Conservation (phyloP, 2,888 invertebrate genomes). For the Gymnocheta viridis region DNA sequence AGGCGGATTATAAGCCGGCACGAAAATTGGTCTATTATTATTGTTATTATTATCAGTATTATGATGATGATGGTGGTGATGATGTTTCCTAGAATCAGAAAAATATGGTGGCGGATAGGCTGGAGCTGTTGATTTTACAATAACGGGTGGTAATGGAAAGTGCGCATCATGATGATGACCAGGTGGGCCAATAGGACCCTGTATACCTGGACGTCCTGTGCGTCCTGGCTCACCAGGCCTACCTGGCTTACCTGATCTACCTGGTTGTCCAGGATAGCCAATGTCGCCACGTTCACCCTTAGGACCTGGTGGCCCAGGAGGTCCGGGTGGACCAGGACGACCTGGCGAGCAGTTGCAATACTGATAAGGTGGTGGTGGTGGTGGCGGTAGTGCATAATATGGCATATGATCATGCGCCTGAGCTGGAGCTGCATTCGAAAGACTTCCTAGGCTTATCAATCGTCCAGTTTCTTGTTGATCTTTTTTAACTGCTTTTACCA, state of each 20-base stretch:
- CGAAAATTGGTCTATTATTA: not conserved
- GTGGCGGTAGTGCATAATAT: constrained; percentile 23
- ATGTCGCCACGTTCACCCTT: constrained; percentile 51
- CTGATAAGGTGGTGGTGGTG: not conserved
- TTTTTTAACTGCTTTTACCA: not conserved
- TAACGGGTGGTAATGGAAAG: constrained; percentile 3
- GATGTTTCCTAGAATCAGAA: not conserved
- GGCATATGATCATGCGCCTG: not conserved
- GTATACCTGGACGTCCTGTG: constrained; percentile 9
- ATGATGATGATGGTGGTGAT: constrained; percentile 50
- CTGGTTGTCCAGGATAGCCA: constrained; percentile 40
- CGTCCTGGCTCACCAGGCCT: constrained; percentile 33
- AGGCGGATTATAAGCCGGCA: not conserved
- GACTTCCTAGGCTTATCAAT: not conserved
- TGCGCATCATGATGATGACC: not conserved
- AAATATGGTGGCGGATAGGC: not conserved
- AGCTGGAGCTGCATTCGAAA: not conserved
- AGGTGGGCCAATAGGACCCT: constrained; percentile 36
- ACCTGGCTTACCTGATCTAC: constrained; percentile 27
- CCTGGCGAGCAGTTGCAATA: constrained; percentile 56
- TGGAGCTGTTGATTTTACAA: not conserved
- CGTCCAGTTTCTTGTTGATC: constrained; percentile 17
- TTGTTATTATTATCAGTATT: constrained; percentile 4
- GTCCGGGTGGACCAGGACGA: constrained; percentile 48
- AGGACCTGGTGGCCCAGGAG: constrained; percentile 17